phyloP scores from a whole-genome alignment of 2,888 invertebrate genomes.

The Himalopsyche tibetana region DNA sequence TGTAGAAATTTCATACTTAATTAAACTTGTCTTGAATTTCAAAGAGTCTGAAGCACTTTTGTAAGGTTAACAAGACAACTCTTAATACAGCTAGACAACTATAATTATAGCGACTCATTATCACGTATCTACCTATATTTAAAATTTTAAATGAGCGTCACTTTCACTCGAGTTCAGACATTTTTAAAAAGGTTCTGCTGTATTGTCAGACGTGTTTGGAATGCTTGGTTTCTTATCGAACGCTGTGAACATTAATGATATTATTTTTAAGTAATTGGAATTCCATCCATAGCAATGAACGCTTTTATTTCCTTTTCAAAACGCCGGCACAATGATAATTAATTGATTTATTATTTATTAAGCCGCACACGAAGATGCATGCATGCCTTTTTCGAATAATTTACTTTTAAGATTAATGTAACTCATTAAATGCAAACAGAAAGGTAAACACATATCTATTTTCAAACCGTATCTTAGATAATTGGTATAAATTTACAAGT shows the following conservation, averaged over 20 bases:
- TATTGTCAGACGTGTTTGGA: constrained; percentile 7
- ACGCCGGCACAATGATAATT: background rate
- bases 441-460: no score
- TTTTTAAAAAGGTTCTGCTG: background rate
- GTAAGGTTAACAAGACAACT: no score
- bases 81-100: no score
- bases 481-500: no score
- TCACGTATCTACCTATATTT: no score
- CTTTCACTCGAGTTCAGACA: constrained; percentile 10
- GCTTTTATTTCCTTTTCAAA: constrained; percentile 32
- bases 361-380: constrained; percentile 23
- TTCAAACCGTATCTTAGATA: no score
- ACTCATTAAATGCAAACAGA: background rate
- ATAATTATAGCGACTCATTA: no score
- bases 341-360: background rate
- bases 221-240: constrained; percentile 8
- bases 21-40: no score
- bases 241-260: constrained; percentile 11
- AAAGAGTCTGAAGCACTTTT: no score
- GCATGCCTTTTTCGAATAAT: background rate
- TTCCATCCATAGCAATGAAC: background rate
- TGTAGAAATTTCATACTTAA: no score
- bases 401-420: constrained; percentile 17
- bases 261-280: constrained; percentile 25
- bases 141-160: background rate